Evolutionary conservation across 2,797 vertebrate species (phyloP).

Genomic region (Cossypha caffra): DNA sequence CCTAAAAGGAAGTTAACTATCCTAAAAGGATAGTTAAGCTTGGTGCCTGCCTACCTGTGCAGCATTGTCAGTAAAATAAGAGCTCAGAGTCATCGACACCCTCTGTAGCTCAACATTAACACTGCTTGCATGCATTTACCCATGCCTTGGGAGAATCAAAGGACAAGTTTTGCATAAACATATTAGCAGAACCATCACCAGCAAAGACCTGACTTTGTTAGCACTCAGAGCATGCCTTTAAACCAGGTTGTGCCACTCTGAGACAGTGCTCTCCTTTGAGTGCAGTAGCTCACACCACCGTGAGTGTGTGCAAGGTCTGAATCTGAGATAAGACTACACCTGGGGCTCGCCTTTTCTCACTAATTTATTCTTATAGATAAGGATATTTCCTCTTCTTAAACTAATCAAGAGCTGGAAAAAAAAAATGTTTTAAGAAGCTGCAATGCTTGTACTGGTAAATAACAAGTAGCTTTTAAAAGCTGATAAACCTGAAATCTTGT

Average conservation of each 20-base stretch:
- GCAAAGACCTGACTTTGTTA: neutral
- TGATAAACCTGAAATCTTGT: neutral
- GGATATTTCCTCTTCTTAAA: neutral
- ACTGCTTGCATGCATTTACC: neutral
- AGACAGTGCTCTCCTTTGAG: neutral
- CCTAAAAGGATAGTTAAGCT: neutral
- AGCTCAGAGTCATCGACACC: neutral
- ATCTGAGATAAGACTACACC: neutral
- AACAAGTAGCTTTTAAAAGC: neutral
- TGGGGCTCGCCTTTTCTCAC: neutral
- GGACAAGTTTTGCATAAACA: conserved; percentile 12
- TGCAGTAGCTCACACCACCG: accelerated
- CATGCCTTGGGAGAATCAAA: neutral
- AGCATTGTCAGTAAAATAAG: neutral
- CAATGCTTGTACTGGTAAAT: neutral
- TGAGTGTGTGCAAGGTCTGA: neutral
- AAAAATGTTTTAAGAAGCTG: neutral
- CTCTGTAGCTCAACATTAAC: neutral
- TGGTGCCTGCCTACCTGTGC: neutral
- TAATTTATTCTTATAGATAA: neutral
- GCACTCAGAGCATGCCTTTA: neutral
- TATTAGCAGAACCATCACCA: neutral
- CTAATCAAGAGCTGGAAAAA: accelerated
- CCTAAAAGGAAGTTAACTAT: neutral
- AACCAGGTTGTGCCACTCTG: neutral